Base-by-base conservation (phyloP, 2,888 invertebrate species). In the Dicranocentrus wangi region DNA sequence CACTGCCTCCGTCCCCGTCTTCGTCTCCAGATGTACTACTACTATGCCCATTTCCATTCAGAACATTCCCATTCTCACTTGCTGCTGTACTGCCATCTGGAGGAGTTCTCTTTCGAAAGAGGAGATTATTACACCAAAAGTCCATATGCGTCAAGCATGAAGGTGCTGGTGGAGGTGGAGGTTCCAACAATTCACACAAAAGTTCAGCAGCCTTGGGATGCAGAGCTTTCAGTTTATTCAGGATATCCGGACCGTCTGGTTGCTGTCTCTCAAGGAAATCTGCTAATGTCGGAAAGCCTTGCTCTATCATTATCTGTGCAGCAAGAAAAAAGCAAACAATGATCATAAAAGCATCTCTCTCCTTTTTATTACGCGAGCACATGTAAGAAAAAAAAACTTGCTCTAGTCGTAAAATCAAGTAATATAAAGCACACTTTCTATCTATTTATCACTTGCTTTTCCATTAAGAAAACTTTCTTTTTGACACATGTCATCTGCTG, bases 61-160 rank as follows among this genome's bases (percentile, higher is more conserved):
- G 47, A 19, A 75, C 28, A 17, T 72, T 72, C 25, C 71, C 39
- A 55, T 55, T 55, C 19, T 23, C 70, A 5, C 77, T 82, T 17
- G 81, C 78, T 1, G 58, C 71, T 27, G 79, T 61, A 39, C 5
- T 39, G 2, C 79, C 81, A 68, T 70, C 78, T 58, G 82, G 82
- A 58, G 73, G 66, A 43, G 77, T 78, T 72, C 82, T 79, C 53
- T 84, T 83, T 21, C 85, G 82, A 69, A 87, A 87, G 27, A 87
- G 85, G 15, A 87, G 83, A 76, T 87, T 87, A 79, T 87, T 87
- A 77, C 87, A 87, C 87, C 87, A 87, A 79, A 87, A 87, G 83
- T 87, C 87, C 84, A 87, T 86, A 77, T 87, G 79, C 8, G 79
- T 84, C 2, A 84, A 58, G 53, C 83, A 84, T n/a, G 84, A 79